Percentiles rank a stretch among this genome's conserved stretches.
These are phyloP conservation scores for Machimus atricapillus DNA, from an alignment of 2,888 invertebrate genomes.

Conservation along the genomic window DNA sequence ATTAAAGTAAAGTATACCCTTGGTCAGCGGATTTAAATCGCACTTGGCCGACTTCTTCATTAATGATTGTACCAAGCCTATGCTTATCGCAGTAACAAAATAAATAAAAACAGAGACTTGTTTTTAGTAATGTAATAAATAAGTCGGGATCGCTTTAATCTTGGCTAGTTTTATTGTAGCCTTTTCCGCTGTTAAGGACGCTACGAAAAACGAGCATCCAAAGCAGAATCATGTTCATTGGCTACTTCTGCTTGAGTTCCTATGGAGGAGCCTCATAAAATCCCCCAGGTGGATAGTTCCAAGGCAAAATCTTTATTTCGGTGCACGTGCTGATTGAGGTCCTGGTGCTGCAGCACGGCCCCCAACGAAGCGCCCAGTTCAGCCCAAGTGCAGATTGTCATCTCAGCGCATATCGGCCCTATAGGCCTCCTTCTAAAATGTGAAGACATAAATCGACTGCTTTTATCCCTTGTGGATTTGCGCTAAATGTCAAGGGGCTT, in stretches of 20 bases:
- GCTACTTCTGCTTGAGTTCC: background rate
- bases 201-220: no score
- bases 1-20: no score
- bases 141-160: no score
- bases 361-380: constrained; percentile 1
- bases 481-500: constrained; percentile 13
- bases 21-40: no score
- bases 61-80: no score
- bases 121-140: no score
- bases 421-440: background rate
- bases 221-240: no score
- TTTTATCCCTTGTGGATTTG: constrained; percentile 21
- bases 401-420: background rate
- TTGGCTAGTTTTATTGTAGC: no score
- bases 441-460: background rate
- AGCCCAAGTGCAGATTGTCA: background rate
- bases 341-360: background rate
- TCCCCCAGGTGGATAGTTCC: background rate
- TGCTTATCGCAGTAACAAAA: no score
- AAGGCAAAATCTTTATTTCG: background rate
- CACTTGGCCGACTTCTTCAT: no score
- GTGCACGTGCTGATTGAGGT: background rate
- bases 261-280: background rate
- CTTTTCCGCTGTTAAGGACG: no score
- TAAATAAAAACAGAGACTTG: no score